A percentile compares a stretch with the other conserved stretches of the same genome.
phyloP scores from a whole-genome alignment of 2,113 vertebrate species.

The Ctenodactylus gundi region DNA sequence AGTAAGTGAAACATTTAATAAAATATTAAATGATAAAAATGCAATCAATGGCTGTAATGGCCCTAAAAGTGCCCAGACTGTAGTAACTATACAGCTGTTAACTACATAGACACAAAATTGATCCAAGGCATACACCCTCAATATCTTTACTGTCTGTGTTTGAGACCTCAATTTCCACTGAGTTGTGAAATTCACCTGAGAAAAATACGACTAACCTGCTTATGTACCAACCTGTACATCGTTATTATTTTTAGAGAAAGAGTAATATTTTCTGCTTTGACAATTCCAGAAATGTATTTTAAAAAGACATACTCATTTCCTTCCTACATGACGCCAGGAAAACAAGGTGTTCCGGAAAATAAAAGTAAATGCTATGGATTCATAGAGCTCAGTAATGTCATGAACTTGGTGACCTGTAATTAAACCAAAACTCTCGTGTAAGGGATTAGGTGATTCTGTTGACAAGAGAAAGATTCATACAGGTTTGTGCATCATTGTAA shows the following conservation, averaged over 20 bases:
- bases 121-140: not conserved
- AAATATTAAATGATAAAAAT: not conserved
- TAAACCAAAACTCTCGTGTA: not conserved
- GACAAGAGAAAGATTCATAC: not conserved
- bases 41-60: not conserved
- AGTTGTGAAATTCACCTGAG: not conserved
- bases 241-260: not conserved
- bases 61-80: not conserved
- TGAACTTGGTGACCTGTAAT: not conserved
- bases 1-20: not conserved
- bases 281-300: conserved; percentile 20
- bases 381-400: not conserved
- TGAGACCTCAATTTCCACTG: not conserved
- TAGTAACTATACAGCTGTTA: not conserved
- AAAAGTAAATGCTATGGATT: not conserved
- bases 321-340: not conserved
- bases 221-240: not conserved
- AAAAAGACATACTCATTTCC: not conserved
- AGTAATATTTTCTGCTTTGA: not conserved
- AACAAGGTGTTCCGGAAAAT: not conserved
- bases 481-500: not conserved
- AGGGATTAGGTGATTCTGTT: not conserved
- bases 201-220: not conserved
- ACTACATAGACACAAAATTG: not conserved
- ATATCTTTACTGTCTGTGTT: not conserved